Evolutionary conservation across 1,140 invertebrate species (phyloP), one percentile per base, ranked within the genome.

Genomic region (Ctenoplectra terminalis): DNA sequence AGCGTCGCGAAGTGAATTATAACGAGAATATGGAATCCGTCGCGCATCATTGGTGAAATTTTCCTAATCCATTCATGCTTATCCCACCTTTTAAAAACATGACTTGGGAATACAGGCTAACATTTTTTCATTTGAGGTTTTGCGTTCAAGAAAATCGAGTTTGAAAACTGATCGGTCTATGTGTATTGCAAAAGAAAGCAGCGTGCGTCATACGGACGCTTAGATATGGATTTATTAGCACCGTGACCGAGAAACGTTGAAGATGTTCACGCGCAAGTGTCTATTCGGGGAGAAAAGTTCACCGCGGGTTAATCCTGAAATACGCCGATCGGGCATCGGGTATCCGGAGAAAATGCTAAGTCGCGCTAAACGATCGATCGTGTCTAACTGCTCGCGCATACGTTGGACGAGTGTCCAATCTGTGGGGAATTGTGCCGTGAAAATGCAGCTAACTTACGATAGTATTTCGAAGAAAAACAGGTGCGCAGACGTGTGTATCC

Each of bases 261-360:
- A 81, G 78, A 81, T 13, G 78, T 74, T 74, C 71, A 58, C 78
- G 71, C 56, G 50, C 54, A 34, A 73, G 70, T 64, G 43, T 73
- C 78, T 66, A 66, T 75, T 48, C 71, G 17, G 17, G 5, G 37
- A 50, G 71, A 74, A 73, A 64, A 81, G 79, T 81, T 81, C 79
- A 80, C 34, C 77, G 58, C 46, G 58, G 77, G 71, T 75, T 81
- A 81, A 81, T 81, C 79, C 71, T 81, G 79, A 81, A 66, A 81
- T 81, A 81, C 72, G 60, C 50, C 61, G 37, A 26, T 13, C 37
- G 29, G n/a, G 31, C 48, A 26, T 5, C 23, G 71, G 37, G 3
- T 29, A 29, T 20, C 17, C n/a, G 50, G 26, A 54, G 77, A 29
- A 80, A 80, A 73, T 29, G 77, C 40, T 80, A 80, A 80, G 69